Evolutionary conservation across 2,888 invertebrate genomes (phyloP).

Genomic region (Pinctada fucata): DNA sequence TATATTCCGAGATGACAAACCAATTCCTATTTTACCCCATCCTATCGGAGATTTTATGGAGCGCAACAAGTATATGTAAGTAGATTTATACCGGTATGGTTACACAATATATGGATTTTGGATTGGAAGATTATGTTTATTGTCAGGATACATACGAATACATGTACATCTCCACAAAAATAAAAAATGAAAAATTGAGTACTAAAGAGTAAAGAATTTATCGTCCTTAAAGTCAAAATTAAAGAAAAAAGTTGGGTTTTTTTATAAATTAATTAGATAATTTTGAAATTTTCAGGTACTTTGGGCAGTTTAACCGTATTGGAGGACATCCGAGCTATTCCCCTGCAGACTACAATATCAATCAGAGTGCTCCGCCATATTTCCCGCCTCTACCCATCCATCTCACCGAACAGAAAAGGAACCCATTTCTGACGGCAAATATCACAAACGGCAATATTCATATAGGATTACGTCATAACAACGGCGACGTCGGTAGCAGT

Average conservation of each 20-base stretch:
- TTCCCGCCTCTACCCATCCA: slow-evolving; percentile 21
- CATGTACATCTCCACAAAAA: too few relatives aligned
- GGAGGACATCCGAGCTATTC: slow-evolving; percentile 8
- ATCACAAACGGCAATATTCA: slow-evolving; percentile 32
- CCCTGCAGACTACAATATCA: slow-evolving; percentile 11
- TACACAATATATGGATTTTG: background rate
- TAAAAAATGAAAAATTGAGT: too few relatives aligned
- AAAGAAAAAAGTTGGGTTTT: too few relatives aligned
- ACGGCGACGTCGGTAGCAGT: slow-evolving; percentile 26
- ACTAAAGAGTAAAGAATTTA: too few relatives aligned
- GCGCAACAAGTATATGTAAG: slow-evolving; percentile 57
- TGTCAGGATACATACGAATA: too few relatives aligned
- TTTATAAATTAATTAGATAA: background rate
- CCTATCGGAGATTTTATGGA: slow-evolving; percentile 57
- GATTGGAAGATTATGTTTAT: background rate
- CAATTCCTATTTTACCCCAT: slow-evolving; percentile 46
- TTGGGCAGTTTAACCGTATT: background rate
- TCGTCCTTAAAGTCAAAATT: too few relatives aligned
- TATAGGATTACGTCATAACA: slow-evolving; percentile 22
- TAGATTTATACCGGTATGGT: background rate
- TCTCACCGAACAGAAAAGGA: slow-evolving; percentile 28
- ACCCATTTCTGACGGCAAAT: slow-evolving; percentile 16
- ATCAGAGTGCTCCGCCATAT: background rate
- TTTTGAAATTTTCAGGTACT: background rate
- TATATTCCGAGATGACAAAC: slow-evolving; percentile 32